Conservation (phyloP, 2,113 vertebrate genomes). For the Nannobrachium achirus region DNA sequence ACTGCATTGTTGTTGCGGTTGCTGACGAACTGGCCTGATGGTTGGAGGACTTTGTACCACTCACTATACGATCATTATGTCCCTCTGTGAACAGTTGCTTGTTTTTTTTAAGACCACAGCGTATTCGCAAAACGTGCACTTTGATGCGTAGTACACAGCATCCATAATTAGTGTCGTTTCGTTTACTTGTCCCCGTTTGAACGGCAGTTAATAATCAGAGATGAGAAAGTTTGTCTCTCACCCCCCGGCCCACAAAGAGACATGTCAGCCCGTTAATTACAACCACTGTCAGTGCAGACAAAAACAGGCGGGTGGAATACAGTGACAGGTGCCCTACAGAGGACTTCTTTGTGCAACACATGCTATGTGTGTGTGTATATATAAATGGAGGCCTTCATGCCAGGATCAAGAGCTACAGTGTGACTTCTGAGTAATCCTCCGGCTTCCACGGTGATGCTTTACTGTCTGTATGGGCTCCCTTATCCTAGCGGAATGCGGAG, state of each 20-base stretch:
- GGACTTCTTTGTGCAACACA: slow-evolving; percentile 84
- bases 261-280: slow-evolving; percentile 83
- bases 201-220: slow-evolving; percentile 12
- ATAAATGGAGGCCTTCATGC: slow-evolving; percentile 86
- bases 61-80: too few species aligned
- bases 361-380: slow-evolving; percentile 67
- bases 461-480: slow-evolving; percentile 42
- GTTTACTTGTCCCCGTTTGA: slow-evolving; percentile 8
- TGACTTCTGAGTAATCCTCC: slow-evolving; percentile 56
- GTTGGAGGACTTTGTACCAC: too few species aligned
- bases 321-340: slow-evolving; percentile 87
- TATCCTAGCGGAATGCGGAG: slow-evolving; percentile 37
- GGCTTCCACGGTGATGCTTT: slow-evolving; percentile 7
- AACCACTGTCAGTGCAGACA: slow-evolving; percentile 82
- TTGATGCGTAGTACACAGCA: too few species aligned
- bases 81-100: too few species aligned
- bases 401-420: slow-evolving; percentile 78
- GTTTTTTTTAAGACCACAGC: too few species aligned
- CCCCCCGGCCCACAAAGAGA: slow-evolving; percentile 72
- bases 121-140: too few species aligned
- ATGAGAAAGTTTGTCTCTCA: slow-evolving; percentile 20
- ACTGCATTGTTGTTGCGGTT: neutral
- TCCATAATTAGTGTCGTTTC: too few species aligned
- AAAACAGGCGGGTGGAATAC: slow-evolving; percentile 83
- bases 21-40: neutral